Evolutionary conservation across 2,888 invertebrate species (phyloP).

Genomic region (Dascillus cervinus): DNA sequence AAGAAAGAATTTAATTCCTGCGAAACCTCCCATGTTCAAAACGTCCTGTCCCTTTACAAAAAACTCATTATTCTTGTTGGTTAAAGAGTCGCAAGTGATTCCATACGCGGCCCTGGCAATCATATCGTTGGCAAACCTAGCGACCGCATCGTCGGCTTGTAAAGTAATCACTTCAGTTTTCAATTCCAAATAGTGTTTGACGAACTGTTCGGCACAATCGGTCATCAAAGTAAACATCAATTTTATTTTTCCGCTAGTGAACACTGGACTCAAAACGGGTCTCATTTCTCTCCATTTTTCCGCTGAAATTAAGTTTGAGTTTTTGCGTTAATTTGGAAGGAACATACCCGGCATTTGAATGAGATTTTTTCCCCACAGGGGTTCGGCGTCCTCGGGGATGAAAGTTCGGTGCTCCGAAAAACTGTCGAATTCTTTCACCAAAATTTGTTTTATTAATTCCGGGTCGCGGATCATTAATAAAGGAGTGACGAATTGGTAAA

Average conservation of each 20-base stretch:
- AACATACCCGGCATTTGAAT: not conserved
- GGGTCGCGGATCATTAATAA: constrained; percentile 14
- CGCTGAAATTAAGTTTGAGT: constrained; percentile 6
- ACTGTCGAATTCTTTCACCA: too few species aligned
- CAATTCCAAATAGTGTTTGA: constrained; percentile 1
- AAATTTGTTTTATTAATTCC: constrained; percentile 17
- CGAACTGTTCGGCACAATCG: too few species aligned
- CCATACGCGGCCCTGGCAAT: constrained; percentile 49
- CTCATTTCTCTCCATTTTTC: constrained; percentile 9
- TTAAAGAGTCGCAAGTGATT: constrained; percentile 45
- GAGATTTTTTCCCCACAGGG: not conserved
- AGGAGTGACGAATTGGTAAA: constrained; percentile 11
- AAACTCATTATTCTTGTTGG: constrained; percentile 45
- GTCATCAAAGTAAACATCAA: too few species aligned
- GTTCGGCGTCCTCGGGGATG: constrained; percentile 2
- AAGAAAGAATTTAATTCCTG: not conserved
- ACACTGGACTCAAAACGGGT: too few species aligned
- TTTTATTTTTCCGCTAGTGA: too few species aligned
- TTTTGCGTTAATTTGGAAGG: too few species aligned
- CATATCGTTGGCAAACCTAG: constrained; percentile 46
- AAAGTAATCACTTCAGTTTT: constrained; percentile 20
- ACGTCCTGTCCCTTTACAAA: constrained; percentile 42
- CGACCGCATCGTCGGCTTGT: constrained; percentile 42
- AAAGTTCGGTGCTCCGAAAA: too few species aligned
- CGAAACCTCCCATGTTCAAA: constrained; percentile 32